Base-by-base conservation (phyloP, 2,113 vertebrate genomes). In the Ctenodactylus gundi region DNA sequence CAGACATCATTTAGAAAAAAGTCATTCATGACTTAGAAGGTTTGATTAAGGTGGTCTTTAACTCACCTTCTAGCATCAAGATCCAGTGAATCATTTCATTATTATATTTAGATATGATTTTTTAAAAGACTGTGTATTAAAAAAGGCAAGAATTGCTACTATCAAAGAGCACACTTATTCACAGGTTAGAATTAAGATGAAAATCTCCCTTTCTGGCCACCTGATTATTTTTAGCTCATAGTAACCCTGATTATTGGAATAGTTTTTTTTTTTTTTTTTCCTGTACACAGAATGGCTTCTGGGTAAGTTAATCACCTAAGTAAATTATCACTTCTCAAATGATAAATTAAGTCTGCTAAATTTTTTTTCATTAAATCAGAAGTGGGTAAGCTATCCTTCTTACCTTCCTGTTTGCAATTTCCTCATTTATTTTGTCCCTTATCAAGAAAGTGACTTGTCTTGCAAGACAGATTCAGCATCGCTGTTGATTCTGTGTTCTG, bases 81-180 rank as follows among this genome's bases (percentile, higher is more conserved):
- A 90, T 80, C 41, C n/a, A 89, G 53, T 83, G 46, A 95, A 70
- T 91, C 85, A 91, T 80, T 89, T 91, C 31, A 76, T 91, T 31
- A 77, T 81, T 95, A 84, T 17, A 44, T 78, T 86, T 86, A 58
- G 4, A 29, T 31, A 91, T 93, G 21, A 75, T 53, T 76, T 77
- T 12, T 53, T 80, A 75, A 55, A 36, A 60, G 3, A 39, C 29
- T 67, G 11, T 55, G 17, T 51, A 17, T 51, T 46, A 36, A 62
- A 95, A 70, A 93, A 90, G 57, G 27, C 68, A 92, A 83, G 34
- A 82, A 88, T 44, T 93, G 12, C 36, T 85, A 65, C 65, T 86
- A 39, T 67, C n/a, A 87, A 95, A 90, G 7, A 86, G 36, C 20
- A 82, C 7, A 72, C 36, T 88, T 25, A 1, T 68, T 82, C 72